Evolutionary conservation across 2,797 vertebrate genomes (phyloP), one percentile per base, ranked within the genome.

Genomic region (Spinus pinus): DNA sequence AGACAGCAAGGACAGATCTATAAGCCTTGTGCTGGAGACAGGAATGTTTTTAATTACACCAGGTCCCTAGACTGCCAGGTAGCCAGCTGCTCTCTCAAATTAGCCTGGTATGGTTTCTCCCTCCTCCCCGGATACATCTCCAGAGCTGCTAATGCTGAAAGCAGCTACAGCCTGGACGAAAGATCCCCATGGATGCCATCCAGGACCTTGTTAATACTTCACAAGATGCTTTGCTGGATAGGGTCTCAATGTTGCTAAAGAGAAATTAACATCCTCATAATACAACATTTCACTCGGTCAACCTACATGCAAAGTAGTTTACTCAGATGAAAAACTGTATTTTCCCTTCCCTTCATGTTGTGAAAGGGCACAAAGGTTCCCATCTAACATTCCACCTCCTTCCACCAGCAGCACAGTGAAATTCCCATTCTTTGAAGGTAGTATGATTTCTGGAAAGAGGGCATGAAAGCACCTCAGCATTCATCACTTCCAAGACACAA

Each of bases 41-140:
- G 81, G 80, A 93, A 94, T 84, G 83, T 35, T 88, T 84, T 64
- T 92, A 95, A 96, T 94, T 81, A 90, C 69, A 69, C 19, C 11
- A 13, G 66, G 19, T 80, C 31, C 27, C 46, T 54, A 60, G 77
- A 60, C 72, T 95, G 77, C 58, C 71, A 88, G 71, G 79, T 35
- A 82, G 60, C 57, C 61, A 67, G 22, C 12, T 66, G 65, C 70
- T 93, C 78, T 60, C 49, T 56, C 80, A 51, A 87, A 94, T 81
- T 57, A 96, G 20, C 62, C 65, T 51, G 25, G 31, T 39, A 25
- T 31, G 62, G 80, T 21, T 86, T 86, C 67, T 69, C 67, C 79
- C 73, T 78, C 39, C 22, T 61, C 67, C 65, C 44, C 0, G 0
- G 21, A 23, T 9, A 25, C 19, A 25, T 14, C 80, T 84, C 66